These are phyloP conservation scores for Microctonus hyperodae DNA, from an alignment of 2,888 invertebrate species.

Conservation along the genomic window DNA sequence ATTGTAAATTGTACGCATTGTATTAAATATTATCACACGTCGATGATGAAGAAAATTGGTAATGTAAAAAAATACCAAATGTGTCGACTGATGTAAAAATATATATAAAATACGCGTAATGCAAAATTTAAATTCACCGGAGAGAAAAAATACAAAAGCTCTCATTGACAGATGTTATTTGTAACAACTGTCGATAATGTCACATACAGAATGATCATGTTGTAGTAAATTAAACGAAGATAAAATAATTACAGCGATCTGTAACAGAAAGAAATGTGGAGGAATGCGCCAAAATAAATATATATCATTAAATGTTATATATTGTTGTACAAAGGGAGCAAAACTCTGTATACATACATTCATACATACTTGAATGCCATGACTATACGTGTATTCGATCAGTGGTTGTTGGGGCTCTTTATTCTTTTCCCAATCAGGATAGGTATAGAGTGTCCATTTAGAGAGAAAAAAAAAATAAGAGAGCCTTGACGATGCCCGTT, in stretches of 20 bases:
- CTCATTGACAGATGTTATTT: background rate
- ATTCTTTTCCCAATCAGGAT: constrained; percentile 23
- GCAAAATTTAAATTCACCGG: too few species aligned
- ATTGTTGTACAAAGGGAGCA: background rate
- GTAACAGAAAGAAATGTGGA: constrained; percentile 1
- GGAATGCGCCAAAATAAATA: too few species aligned
- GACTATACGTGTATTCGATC: background rate
- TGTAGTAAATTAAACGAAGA: background rate
- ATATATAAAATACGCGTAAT: background rate
- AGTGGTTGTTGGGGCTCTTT: constrained; percentile 11
- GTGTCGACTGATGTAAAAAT: background rate
- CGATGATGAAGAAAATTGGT: background rate
- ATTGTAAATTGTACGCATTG: too few species aligned
- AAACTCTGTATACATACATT: background rate
- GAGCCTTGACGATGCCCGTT: constrained; percentile 57
- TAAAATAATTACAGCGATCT: background rate
- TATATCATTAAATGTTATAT: constrained; percentile 13
- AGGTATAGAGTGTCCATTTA: constrained; percentile 21
- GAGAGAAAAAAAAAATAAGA: constrained; percentile 15
- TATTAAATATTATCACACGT: background rate
- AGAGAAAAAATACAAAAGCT: background rate
- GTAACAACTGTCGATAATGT: background rate
- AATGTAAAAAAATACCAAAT: background rate
- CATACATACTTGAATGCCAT: background rate
- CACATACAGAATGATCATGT: background rate